phyloP scores from a whole-genome alignment of 1,140 invertebrate species.

The Brachionus koreanus region DNA sequence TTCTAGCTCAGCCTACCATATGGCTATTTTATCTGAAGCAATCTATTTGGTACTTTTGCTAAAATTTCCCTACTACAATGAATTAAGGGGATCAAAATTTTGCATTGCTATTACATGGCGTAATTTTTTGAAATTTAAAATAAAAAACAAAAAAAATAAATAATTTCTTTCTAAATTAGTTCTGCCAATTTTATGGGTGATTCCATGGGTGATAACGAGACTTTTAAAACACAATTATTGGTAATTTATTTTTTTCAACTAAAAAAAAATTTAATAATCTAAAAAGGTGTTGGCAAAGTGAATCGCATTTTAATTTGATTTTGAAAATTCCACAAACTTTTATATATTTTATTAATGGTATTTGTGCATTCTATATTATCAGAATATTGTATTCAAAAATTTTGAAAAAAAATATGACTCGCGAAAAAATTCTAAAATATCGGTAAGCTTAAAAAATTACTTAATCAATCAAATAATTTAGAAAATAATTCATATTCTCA shows the following conservation, averaged over 20 bases:
- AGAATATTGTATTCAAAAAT: conserved; percentile 41
- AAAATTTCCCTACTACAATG: conserved; percentile 40
- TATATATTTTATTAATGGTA: background rate
- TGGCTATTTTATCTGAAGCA: conserved; percentile 40
- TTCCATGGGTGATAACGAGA: conserved; percentile 13
- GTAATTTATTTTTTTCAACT: background rate
- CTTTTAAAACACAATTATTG: conserved; percentile 25
- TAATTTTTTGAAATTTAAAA: background rate
- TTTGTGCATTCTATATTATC: conserved; percentile 7
- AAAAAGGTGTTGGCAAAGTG: conserved; percentile 42
- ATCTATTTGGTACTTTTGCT: conserved; percentile 27
- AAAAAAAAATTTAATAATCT: background rate
- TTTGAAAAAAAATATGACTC: background rate
- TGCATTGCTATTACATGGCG: conserved; percentile 29
- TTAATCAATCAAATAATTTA: too few species aligned
- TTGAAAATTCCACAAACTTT: conserved; percentile 39
- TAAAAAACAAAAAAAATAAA: background rate
- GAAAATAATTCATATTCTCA: too few species aligned
- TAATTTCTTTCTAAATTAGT: background rate
- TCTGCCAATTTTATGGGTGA: conserved; percentile 2
- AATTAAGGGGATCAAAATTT: conserved; percentile 34
- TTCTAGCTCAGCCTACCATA: conserved; percentile 21
- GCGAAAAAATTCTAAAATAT: conserved; percentile 38
- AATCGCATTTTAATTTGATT: conserved; percentile 34
- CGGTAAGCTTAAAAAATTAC: background rate